Evolutionary conservation across 2,888 invertebrate species (phyloP), one percentile per base, ranked within the genome.

Genomic region (Drosophila histrio): DNA sequence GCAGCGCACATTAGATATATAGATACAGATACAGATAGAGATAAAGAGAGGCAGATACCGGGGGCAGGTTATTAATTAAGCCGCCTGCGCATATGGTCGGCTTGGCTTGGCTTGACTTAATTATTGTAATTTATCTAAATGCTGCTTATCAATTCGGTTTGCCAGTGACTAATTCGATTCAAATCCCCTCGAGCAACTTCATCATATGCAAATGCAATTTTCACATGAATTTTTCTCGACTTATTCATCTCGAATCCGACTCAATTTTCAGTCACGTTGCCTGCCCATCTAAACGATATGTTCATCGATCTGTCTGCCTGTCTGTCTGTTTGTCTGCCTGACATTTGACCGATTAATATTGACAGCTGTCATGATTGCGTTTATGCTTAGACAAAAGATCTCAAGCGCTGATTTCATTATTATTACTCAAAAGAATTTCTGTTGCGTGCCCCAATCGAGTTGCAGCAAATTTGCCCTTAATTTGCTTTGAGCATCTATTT

Each of bases 351-450:
- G 83, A 85, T 84, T 85, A 72, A 79, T 79, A 84, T 77, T 79
- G 84, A 73, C 84, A 85, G 86, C 86, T 83, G 85, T 77, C 84
- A 83, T 83, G 85, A 83, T 79, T 85, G 81, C 75, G 54, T 71
- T 71, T 76, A 67, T 70, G 77, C 70, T 69, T 43, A 54, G 52
- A 39, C 52, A 54, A 54, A 32, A 43, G 74, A 79, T 79, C 74
- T 60, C 3, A 46, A 52, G 54, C 50, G 63, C 60, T 36, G 72
- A 75, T 74, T 71, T 71, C 5, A 44, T 46, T 34, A 70, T 53
- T 36, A 72, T 57, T 72, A 58, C 66, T 60, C 50, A 9, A 46
- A 67, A 62, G 61, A 67, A 65, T 65, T 65, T 52, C 38, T 21
- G 50, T 44, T 64, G 59, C 62, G 46, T 53, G 63, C 54, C 30